These are phyloP conservation scores for Drosophila flavopinicola DNA, from an alignment of 2,888 invertebrate genomes.

Conservation along the genomic window DNA sequence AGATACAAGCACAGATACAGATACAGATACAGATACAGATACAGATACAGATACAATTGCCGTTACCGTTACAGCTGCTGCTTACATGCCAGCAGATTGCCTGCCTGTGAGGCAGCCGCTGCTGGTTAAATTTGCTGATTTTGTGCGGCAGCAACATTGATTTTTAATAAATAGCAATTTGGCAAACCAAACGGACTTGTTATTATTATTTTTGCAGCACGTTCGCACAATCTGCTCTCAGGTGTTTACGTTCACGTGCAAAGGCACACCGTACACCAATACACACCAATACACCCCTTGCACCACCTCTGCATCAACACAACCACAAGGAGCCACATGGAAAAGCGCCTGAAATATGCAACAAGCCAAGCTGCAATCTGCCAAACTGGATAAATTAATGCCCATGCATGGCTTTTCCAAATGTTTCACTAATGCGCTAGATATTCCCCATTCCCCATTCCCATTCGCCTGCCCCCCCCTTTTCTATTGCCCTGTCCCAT, in stretches of 20 bases:
- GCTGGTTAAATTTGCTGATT: conserved; percentile 76
- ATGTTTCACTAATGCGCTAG: conserved; percentile 39
- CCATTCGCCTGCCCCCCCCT: not conserved
- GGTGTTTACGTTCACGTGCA: conserved; percentile 40
- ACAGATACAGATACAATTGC: not conserved
- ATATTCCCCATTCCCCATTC: conserved; percentile 4
- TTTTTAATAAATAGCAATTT: conserved; percentile 78
- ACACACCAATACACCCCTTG: not conserved
- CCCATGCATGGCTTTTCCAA: conserved; percentile 23
- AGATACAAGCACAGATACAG: conserved; percentile 21
- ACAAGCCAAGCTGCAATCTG: conserved; percentile 39
- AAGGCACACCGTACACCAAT: not conserved
- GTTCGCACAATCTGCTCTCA: conserved; percentile 48
- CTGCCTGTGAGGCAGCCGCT: conserved; percentile 45
- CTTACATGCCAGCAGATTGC: conserved; percentile 13
- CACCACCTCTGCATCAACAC: not conserved
- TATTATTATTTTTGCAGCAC: conserved; percentile 69
- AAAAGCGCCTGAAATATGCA: conserved; percentile 64
- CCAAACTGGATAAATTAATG: conserved; percentile 47
- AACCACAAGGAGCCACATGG: conserved; percentile 9
- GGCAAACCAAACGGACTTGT: conserved; percentile 61
- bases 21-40: not conserved
- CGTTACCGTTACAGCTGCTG: conserved; percentile 17
- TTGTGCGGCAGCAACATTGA: conserved; percentile 69
- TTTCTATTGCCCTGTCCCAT: too few species aligned